These are phyloP conservation scores for Sycophila texana DNA, from an alignment of 2,888 invertebrate species.

Conservation along the genomic window DNA sequence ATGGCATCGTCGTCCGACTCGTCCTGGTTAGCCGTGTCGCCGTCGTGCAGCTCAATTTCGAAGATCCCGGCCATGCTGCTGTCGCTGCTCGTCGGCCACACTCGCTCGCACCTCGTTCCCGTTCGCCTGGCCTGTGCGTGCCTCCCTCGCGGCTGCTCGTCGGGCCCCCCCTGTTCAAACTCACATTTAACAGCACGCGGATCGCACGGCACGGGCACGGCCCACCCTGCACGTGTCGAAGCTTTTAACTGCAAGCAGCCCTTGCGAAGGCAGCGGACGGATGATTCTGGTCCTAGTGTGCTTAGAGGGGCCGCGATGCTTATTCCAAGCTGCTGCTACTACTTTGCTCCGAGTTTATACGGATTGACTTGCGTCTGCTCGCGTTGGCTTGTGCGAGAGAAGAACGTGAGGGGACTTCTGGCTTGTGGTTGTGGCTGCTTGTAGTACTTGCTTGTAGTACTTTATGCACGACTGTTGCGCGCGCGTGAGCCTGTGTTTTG, in stretches of 20 bases:
- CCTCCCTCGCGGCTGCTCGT: background rate
- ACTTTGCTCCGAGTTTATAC: too few relatives aligned
- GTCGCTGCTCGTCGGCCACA: background rate
- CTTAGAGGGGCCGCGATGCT: too few relatives aligned
- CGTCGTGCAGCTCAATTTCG: slow-evolving; percentile 91
- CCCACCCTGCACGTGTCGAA: background rate
- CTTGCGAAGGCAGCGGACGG: too few relatives aligned
- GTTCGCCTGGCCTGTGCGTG: background rate
- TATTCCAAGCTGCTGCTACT: too few relatives aligned
- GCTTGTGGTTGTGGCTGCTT: background rate
- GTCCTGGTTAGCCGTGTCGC: slow-evolving; percentile 82
- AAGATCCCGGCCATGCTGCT: slow-evolving; percentile 89
- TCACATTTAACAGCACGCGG: background rate
- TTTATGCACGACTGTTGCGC: background rate
- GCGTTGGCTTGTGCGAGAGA: too few relatives aligned
- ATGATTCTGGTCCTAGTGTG: too few relatives aligned
- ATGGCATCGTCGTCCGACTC: slow-evolving; percentile 92
- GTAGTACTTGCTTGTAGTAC: background rate
- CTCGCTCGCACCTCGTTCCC: background rate
- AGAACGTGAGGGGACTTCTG: too few relatives aligned
- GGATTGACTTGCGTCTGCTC: too few relatives aligned
- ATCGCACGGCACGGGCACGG: background rate
- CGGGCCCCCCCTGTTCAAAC: background rate
- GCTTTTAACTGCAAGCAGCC: too few relatives aligned
- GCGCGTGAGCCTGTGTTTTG: slow-evolving; percentile 34